A percentile compares a stretch with the other conserved stretches of the same genome.
Conservation (phyloP, 92 coral and sea anemone species). For the Metridium senile region DNA sequence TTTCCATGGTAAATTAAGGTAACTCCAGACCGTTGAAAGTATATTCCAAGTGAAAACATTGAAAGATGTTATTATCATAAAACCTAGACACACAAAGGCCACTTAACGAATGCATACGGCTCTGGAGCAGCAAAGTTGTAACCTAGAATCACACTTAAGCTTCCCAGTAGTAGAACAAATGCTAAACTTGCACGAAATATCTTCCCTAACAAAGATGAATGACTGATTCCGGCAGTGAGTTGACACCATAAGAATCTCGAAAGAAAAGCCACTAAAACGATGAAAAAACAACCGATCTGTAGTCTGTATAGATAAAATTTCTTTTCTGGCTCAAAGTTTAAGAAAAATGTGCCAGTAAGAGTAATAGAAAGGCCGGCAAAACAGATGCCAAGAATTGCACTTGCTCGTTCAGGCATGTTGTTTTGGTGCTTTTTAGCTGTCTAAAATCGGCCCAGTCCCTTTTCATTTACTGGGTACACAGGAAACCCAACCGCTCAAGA, state of each 20-base stretch:
- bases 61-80: slow-evolving; percentile 49
- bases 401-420: slow-evolving; percentile 45
- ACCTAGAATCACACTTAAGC: slow-evolving; percentile 57
- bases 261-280: slow-evolving; percentile 31
- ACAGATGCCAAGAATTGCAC: slow-evolving; percentile 23
- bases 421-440: neutral
- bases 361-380: slow-evolving; percentile 42
- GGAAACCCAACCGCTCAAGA: slow-evolving; percentile 10
- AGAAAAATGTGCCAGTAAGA: slow-evolving; percentile 56
- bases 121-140: slow-evolving; percentile 56
- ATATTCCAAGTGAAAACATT: slow-evolving; percentile 41
- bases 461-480: neutral
- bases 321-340: slow-evolving; percentile 42
- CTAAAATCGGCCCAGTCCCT: neutral
- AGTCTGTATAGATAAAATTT: slow-evolving; percentile 45
- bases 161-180: slow-evolving; percentile 49
- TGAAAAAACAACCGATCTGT: slow-evolving; percentile 43
- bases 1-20: slow-evolving; percentile 27
- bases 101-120: slow-evolving; percentile 51
- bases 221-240: slow-evolving; percentile 38
- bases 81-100: slow-evolving; percentile 68
- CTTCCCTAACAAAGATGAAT: neutral
- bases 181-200: slow-evolving; percentile 22
- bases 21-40: slow-evolving; percentile 20
- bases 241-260: slow-evolving; percentile 70